Evolutionary conservation across 2,113 vertebrate genomes (phyloP).

Genomic region (Bujurquina vittata): DNA sequence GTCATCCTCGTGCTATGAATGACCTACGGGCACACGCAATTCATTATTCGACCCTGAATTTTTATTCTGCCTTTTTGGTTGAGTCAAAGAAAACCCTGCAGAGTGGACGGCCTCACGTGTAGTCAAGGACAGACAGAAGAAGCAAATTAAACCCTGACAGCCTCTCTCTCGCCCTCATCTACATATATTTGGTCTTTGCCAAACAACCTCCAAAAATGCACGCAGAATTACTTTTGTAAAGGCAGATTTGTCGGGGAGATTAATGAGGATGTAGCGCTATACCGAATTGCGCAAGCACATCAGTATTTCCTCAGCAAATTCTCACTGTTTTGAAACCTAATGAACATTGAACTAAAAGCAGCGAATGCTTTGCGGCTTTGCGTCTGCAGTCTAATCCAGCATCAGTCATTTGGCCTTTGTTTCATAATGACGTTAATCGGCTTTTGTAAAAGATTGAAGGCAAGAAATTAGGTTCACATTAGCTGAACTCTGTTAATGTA

Average conservation of each 20-base stretch:
- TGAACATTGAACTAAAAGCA: neutral
- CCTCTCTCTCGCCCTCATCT: neutral
- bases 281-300: neutral
- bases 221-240: neutral
- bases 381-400: conserved; percentile 25
- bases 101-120: neutral
- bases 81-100: neutral
- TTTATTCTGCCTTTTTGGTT: conserved; percentile 6
- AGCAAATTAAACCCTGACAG: neutral
- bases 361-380: neutral
- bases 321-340: neutral
- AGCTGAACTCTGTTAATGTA: neutral
- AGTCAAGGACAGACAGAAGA: conserved; percentile 12
- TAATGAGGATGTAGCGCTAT: neutral
- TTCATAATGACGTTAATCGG: conserved; percentile 33
- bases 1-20: neutral
- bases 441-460: conserved; percentile 9
- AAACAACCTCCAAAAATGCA: neutral
- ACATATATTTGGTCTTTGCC: neutral
- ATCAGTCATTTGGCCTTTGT: conserved; percentile 29
- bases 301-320: neutral
- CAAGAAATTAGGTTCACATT: conserved; percentile 2
- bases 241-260: neutral
- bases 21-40: neutral
- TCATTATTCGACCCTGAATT: conserved; percentile 4